These are phyloP conservation scores for Drosophila sordidula DNA, from an alignment of 2,888 invertebrate genomes.

Conservation along the genomic window DNA sequence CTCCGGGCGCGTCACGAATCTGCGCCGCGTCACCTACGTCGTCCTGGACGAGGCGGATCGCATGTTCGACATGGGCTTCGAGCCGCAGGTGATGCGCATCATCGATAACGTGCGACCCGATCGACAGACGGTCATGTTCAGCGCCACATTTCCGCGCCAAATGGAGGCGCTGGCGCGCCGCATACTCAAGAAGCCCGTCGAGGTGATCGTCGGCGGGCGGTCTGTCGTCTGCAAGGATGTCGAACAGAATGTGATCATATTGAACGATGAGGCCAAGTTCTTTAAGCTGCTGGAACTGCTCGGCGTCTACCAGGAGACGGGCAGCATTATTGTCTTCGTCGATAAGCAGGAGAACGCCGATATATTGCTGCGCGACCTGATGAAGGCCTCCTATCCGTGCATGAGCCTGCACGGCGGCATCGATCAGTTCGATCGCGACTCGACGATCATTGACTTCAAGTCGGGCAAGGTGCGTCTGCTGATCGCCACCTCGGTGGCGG, in stretches of 20 bases:
- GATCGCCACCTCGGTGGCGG: slow-evolving; percentile 99
- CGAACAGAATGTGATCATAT: slow-evolving; percentile 95
- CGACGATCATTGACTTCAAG: slow-evolving; percentile 99
- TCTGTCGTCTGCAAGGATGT: slow-evolving; percentile 99
- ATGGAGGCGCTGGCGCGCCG: slow-evolving; percentile 99
- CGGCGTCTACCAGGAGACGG: slow-evolving; percentile 95
- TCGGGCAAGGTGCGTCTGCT: slow-evolving; percentile 95
- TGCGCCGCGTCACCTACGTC: slow-evolving; percentile 97
- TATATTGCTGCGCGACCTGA: slow-evolving; percentile 95
- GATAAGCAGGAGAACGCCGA: slow-evolving; percentile 99
- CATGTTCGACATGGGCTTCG: slow-evolving; percentile 99
- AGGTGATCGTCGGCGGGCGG: slow-evolving; percentile 98
- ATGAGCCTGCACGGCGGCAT: slow-evolving; percentile 99
- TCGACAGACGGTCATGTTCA: slow-evolving; percentile 99
- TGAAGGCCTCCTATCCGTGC: slow-evolving; percentile 98
- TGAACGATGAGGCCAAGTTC: slow-evolving; percentile 99
- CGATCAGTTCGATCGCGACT: slow-evolving; percentile 99
- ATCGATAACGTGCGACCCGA: slow-evolving; percentile 98
- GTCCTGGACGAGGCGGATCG: slow-evolving; percentile 99
- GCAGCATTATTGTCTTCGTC: slow-evolving; percentile 98
- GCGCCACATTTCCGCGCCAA: slow-evolving; percentile 99
- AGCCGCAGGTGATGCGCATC: slow-evolving; percentile 93
- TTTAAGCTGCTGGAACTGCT: slow-evolving; percentile 98
- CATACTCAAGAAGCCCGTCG: slow-evolving; percentile 97
- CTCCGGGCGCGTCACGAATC: slow-evolving; percentile 98